Conservation (phyloP, 2,888 invertebrate genomes). For the Thelaira solivaga region DNA sequence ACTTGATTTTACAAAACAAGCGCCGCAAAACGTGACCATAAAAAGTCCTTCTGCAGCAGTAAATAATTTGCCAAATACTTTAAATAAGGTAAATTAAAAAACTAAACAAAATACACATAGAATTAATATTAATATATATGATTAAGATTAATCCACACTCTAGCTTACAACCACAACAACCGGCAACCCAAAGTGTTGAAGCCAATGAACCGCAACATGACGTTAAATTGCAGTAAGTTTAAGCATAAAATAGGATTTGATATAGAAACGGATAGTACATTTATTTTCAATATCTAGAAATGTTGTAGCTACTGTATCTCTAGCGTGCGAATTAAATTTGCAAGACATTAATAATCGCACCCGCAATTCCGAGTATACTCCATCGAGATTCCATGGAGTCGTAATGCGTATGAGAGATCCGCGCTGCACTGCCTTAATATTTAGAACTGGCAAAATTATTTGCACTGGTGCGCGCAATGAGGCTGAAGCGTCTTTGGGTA, state of each 20-base stretch:
- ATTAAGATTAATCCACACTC: conserved; percentile 70
- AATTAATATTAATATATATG: background rate
- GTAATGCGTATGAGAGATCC: conserved; percentile 90
- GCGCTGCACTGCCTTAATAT: conserved; percentile 84
- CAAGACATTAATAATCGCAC: conserved; percentile 87
- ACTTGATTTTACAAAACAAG: conserved; percentile 13
- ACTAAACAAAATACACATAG: background rate
- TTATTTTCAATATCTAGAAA: conserved; percentile 79
- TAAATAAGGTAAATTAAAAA: conserved; percentile 27
- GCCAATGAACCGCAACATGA: conserved; percentile 80
- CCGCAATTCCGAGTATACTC: conserved; percentile 90
- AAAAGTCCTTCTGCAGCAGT: background rate
- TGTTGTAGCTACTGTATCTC: conserved; percentile 87
- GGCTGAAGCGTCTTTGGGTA: conserved; percentile 85
- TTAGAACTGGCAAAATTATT: conserved; percentile 88
- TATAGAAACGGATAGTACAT: no score
- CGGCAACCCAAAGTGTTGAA: conserved; percentile 79
- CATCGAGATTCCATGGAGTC: conserved; percentile 88
- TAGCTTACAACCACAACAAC: conserved; percentile 75
- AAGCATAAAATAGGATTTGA: background rate
- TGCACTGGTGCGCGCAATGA: conserved; percentile 89
- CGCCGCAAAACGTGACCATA: background rate
- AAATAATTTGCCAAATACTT: background rate
- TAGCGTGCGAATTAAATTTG: conserved; percentile 85
- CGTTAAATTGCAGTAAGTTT: conserved; percentile 81